A percentile compares a stretch with the other conserved stretches of the same genome.
Conservation (phyloP, 2,888 invertebrate genomes). For the Acanthopleura granulata region DNA sequence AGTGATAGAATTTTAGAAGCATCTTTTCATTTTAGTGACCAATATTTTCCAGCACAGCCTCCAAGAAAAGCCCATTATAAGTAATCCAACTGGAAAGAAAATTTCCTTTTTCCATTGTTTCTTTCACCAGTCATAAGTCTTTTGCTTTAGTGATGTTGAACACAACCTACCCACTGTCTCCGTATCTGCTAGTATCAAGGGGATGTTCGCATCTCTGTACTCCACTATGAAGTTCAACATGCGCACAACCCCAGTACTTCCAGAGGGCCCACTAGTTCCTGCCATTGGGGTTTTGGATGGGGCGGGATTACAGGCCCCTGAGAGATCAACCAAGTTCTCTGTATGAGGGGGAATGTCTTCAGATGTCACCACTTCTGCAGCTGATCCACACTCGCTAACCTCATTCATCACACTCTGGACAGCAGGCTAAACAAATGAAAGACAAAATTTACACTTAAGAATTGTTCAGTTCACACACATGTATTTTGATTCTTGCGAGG, state of each 20-base stretch:
- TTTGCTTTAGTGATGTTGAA: too few species aligned
- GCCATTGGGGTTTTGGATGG: slow-evolving; percentile 18
- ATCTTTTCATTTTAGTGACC: too few species aligned
- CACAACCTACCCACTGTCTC: slow-evolving; percentile 57
- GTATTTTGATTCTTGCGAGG: too few species aligned
- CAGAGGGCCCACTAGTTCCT: slow-evolving; percentile 11
- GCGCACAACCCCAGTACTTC: slow-evolving; percentile 28
- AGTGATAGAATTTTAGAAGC: too few species aligned
- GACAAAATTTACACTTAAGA: background rate
- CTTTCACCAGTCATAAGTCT: too few species aligned
- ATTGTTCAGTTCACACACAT: too few species aligned
- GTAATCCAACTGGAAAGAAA: too few species aligned
- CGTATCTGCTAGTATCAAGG: slow-evolving; percentile 56
- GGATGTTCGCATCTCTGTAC: slow-evolving; percentile 59
- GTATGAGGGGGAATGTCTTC: background rate
- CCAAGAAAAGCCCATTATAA: too few species aligned
- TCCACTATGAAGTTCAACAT: slow-evolving; percentile 64
- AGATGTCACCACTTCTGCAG: background rate
- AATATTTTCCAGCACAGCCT: too few species aligned
- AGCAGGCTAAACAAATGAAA: background rate
- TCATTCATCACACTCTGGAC: slow-evolving; percentile 14
- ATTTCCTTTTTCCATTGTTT: too few species aligned
- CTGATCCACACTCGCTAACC: background rate
- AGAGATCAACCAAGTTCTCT: background rate
- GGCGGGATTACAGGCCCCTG: slow-evolving; percentile 13